These are phyloP conservation scores for Adelges cooleyi DNA, from an alignment of 1,140 invertebrate species.

Conservation along the genomic window DNA sequence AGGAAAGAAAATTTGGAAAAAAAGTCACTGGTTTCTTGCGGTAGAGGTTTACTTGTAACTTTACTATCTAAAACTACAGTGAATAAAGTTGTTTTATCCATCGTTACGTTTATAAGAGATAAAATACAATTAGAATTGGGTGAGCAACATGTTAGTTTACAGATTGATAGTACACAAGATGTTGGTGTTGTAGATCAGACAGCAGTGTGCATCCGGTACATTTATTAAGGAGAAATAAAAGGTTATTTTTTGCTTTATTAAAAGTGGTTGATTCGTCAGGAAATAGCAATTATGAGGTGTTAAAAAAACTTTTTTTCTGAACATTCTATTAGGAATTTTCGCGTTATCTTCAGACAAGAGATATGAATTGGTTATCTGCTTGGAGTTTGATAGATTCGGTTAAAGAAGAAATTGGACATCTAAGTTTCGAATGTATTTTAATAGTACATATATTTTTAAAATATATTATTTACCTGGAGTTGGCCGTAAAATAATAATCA, in stretches of 20 bases:
- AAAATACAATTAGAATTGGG: neutral
- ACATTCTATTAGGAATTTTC: neutral
- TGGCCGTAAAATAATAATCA: no score
- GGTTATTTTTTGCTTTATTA: neutral
- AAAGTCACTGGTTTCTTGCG: neutral
- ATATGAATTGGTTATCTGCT: neutral
- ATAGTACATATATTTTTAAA: no score
- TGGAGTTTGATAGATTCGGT: slow-evolving; percentile 1
- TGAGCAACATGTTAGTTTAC: neutral
- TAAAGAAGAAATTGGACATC: neutral
- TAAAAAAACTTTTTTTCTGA: slow-evolving; percentile 9
- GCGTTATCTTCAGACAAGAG: slow-evolving; percentile 4
- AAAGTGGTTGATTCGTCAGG: neutral
- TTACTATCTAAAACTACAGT: neutral
- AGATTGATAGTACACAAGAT: slow-evolving; percentile 8
- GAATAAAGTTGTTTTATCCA: slow-evolving; percentile 1
- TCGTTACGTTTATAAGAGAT: neutral
- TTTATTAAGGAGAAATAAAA: neutral
- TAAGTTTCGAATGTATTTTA: neutral
- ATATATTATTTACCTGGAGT: no score
- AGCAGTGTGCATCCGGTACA: neutral
- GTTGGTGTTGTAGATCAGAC: slow-evolving; percentile 3
- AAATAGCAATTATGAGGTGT: neutral
- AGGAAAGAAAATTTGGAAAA: neutral
- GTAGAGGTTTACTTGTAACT: neutral